Percentiles rank a stretch among this genome's conserved stretches.
Conservation (phyloP, 2,797 vertebrate species). For the Amblyopsis hoosieri region DNA sequence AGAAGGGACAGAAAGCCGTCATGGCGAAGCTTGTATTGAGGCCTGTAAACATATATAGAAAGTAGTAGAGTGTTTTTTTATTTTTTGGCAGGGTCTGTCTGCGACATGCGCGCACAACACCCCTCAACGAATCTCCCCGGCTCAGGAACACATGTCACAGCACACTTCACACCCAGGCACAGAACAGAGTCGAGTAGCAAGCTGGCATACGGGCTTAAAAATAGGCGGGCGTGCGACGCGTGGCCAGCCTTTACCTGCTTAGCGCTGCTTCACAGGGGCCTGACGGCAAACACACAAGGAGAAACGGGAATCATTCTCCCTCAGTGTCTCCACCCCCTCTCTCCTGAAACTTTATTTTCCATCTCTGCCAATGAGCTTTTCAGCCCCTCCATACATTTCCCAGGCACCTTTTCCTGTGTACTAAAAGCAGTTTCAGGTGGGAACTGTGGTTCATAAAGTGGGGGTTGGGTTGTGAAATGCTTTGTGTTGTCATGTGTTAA, state of each 20-base stretch:
- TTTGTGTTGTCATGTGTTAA: too few relatives aligned
- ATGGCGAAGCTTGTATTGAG: constrained; percentile 9
- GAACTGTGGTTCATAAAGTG: too few relatives aligned
- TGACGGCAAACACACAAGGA: constrained; percentile 4
- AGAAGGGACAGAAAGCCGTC: constrained; percentile 14
- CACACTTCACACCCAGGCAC: constrained; percentile 57
- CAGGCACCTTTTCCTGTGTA: too few relatives aligned
- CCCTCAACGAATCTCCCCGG: constrained; percentile 42
- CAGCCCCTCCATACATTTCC: too few relatives aligned
- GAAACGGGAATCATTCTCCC: constrained; percentile 21
- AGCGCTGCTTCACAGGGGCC: constrained; percentile 26
- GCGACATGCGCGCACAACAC: constrained; percentile 10
- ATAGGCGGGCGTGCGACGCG: constrained; percentile 48
- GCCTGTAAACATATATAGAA: constrained; percentile 4
- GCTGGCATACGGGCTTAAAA: constrained; percentile 49
- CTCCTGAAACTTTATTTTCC: constrained; percentile 32
- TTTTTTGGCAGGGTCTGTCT: constrained; percentile 33
- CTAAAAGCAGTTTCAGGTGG: too few relatives aligned
- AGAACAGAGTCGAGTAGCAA: constrained; percentile 47
- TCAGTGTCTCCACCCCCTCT: constrained; percentile 21
- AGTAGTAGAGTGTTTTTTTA: constrained; percentile 19
- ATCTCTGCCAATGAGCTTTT: too few relatives aligned
- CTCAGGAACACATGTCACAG: constrained; percentile 59
- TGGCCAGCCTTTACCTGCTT: constrained; percentile 51
- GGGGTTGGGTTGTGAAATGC: too few relatives aligned